Evolutionary conservation across 2,797 vertebrate genomes (phyloP).

Genomic region (Phrynocephalus forsythii): DNA sequence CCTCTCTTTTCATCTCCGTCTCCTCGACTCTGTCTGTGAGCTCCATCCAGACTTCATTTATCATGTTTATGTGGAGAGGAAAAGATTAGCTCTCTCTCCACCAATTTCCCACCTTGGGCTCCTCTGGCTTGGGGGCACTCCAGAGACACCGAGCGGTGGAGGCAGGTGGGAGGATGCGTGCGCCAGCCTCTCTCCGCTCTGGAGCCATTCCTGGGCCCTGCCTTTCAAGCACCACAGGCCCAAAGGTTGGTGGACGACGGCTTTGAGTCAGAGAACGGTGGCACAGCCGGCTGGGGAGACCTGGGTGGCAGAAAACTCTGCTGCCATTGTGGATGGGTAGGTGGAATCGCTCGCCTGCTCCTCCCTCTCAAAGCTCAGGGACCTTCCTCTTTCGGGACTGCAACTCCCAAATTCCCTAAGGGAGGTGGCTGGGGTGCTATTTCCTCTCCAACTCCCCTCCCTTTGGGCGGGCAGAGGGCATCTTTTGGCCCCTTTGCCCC

Average conservation of each 20-base stretch:
- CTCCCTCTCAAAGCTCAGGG: not conserved
- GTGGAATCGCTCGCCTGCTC: too few relatives aligned
- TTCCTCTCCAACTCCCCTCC: too few relatives aligned
- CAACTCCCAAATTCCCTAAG: too few relatives aligned
- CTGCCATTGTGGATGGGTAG: not conserved
- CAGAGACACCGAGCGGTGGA: not conserved
- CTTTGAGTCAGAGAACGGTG: not conserved
- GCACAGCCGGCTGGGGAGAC: not conserved
- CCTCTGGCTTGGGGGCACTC: conserved; percentile 5
- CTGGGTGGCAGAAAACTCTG: not conserved
- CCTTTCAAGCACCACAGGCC: not conserved
- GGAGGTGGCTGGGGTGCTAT: too few relatives aligned
- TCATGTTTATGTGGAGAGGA: conserved; percentile 13
- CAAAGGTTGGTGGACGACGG: not conserved
- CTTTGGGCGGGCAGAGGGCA: too few relatives aligned
- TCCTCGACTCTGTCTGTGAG: not conserved
- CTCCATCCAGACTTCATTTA: not conserved
- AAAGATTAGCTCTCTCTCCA: not conserved
- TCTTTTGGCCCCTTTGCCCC: too few relatives aligned
- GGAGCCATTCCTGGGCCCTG: not conserved
- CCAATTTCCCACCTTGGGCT: conserved; percentile 2
- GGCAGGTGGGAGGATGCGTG: not conserved
- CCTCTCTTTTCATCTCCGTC: not conserved
- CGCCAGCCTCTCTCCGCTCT: not conserved
- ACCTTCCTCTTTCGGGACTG: too few relatives aligned